Percentiles rank a stretch among this genome's conserved stretches.
Conservation (phyloP, 2,113 vertebrate genomes). For the Campylomormyrus numenius region DNA sequence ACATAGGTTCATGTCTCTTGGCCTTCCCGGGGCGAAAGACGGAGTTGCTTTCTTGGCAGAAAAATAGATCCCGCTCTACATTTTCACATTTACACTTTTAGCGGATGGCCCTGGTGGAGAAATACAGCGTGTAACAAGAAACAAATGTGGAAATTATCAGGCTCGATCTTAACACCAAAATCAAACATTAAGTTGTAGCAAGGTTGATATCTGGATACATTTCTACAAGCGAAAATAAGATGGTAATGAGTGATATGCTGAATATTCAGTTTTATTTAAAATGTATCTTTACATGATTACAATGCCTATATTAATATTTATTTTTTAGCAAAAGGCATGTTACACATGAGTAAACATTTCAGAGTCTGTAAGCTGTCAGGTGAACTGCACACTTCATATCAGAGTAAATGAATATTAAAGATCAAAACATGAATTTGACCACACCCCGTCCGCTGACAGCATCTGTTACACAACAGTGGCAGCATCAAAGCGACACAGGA, state of each 20-base stretch:
- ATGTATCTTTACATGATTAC: background rate
- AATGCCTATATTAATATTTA: background rate
- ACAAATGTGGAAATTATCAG: background rate
- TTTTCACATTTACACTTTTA: background rate
- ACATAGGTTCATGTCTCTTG: background rate
- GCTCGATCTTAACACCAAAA: background rate
- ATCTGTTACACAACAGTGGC: background rate
- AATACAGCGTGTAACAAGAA: background rate
- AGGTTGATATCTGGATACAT: background rate
- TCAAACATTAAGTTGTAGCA: background rate
- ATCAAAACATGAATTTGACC: background rate
- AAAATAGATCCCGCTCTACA: background rate
- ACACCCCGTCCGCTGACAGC: background rate
- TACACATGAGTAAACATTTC: background rate
- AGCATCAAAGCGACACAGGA: background rate
- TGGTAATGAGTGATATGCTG: background rate
- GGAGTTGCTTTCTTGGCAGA: background rate
- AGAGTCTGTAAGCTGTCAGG: background rate
- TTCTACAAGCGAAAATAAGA: background rate
- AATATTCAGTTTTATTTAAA: background rate
- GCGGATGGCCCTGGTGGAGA: background rate
- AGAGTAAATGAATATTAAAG: slow-evolving; percentile 1
- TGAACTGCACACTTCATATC: background rate
- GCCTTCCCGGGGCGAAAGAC: background rate
- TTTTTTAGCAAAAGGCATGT: background rate